Percentiles rank a stretch among this genome's conserved stretches.
These are phyloP conservation scores for Notechis scutatus DNA, from an alignment of 2,113 vertebrate species.

Conservation along the genomic window DNA sequence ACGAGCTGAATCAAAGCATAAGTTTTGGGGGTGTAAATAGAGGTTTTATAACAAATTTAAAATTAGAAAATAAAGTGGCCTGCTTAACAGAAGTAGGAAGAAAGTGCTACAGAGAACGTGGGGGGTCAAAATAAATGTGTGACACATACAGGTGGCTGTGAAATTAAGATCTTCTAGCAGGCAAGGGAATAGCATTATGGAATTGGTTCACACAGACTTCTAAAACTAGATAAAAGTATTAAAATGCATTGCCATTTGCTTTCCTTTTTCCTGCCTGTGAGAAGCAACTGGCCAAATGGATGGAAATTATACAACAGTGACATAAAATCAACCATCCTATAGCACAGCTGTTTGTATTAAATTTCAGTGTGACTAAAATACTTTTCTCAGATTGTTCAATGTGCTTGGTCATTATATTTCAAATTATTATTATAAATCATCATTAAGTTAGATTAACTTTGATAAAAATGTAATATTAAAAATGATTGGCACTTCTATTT, in stretches of 20 bases:
- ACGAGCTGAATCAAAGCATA: constrained; percentile 63
- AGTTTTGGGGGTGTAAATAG: constrained; percentile 65
- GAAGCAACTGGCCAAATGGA: neutral
- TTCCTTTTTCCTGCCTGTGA: neutral
- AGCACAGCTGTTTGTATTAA: neutral
- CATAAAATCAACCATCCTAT: neutral
- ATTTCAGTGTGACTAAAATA: neutral
- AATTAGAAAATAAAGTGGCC: constrained; percentile 69
- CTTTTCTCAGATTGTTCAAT: neutral
- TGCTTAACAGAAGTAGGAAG: constrained; percentile 68
- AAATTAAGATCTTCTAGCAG: constrained; percentile 59
- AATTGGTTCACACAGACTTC: constrained; percentile 43
- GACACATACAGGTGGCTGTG: constrained; percentile 66
- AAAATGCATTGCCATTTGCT: constrained; percentile 21
- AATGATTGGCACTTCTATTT: neutral
- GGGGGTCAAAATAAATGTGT: constrained; percentile 62
- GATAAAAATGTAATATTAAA: neutral
- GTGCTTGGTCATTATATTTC: neutral
- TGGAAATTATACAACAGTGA: neutral
- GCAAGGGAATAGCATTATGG: constrained; percentile 54
- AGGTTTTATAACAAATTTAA: constrained; percentile 69
- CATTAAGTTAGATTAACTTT: neutral
- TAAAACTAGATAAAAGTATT: constrained; percentile 6
- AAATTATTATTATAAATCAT: neutral
- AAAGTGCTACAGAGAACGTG: constrained; percentile 62